phyloP scores from a whole-genome alignment of 2,113 vertebrate genomes.

The Xerus inauris region DNA sequence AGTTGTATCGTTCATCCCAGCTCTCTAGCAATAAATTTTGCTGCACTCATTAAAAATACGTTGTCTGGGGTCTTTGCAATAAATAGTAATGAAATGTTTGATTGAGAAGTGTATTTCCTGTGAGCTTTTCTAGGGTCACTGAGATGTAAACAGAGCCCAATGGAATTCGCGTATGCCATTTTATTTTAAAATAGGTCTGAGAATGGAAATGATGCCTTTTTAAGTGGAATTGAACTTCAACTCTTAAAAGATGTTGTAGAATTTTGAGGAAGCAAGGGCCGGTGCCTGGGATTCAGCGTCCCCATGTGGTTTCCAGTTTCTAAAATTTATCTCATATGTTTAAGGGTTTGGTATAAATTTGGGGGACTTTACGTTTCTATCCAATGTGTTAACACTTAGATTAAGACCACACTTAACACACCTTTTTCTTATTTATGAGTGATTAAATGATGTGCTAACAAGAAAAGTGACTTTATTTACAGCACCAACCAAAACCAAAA shows the following conservation, averaged over 20 bases:
- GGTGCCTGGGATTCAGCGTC: background rate
- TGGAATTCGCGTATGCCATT: background rate
- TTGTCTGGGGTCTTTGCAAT: background rate
- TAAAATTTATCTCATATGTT: conserved; percentile 30
- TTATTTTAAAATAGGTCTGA: background rate
- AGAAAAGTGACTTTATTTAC: conserved; percentile 55
- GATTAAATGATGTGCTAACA: conserved; percentile 48
- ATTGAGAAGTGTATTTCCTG: background rate
- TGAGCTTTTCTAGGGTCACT: background rate
- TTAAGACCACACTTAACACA: conserved; percentile 34
- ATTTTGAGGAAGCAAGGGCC: background rate
- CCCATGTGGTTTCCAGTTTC: conserved; percentile 25
- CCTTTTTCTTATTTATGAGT: conserved; percentile 51
- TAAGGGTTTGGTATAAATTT: conserved; percentile 31
- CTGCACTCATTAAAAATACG: background rate
- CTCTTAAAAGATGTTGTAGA: conserved; percentile 42
- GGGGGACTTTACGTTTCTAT: conserved; percentile 46
- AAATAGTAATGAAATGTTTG: background rate
- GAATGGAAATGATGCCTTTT: conserved; percentile 21
- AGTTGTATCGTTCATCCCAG: background rate
- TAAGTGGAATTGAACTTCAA: background rate
- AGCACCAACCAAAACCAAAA: background rate
- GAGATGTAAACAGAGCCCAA: background rate
- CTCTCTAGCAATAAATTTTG: conserved; percentile 9
- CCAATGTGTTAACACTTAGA: conserved; percentile 41